Conservation (phyloP, 2,797 vertebrate species). For the Bradypodion pumilum region DNA sequence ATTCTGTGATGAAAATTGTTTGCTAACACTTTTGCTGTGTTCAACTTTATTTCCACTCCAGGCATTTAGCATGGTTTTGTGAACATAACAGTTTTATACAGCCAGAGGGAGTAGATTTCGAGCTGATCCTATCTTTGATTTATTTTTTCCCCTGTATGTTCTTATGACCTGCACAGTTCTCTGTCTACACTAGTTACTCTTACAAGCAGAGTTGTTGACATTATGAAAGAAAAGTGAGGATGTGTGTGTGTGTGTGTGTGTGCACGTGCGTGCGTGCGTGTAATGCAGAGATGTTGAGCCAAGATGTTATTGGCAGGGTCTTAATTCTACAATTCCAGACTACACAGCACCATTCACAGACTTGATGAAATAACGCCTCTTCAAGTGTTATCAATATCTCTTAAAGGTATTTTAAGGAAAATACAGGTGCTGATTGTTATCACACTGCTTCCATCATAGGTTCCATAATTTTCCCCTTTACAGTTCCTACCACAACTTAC, state of each 20-base stretch:
- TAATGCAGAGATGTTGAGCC: background rate
- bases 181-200: background rate
- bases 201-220: background rate
- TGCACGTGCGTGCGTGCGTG: background rate
- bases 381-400: background rate
- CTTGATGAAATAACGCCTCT: too few relatives aligned
- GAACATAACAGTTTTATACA: slow-evolving; percentile 10
- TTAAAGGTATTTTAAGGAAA: background rate
- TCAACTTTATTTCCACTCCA: slow-evolving; percentile 15
- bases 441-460: too few relatives aligned
- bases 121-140: background rate
- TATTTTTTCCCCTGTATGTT: background rate
- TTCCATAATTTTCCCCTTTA: too few relatives aligned
- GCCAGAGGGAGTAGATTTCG: slow-evolving; percentile 6
- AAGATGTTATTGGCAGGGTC: background rate
- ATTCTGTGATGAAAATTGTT: background rate
- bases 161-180: background rate
- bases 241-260: background rate
- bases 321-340: too few relatives aligned
- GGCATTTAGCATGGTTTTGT: slow-evolving; percentile 18
- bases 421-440: too few relatives aligned
- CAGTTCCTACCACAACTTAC: too few relatives aligned
- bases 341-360: background rate
- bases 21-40: slow-evolving; percentile 8
- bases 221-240: slow-evolving; percentile 11